Base-by-base conservation (phyloP, 2,113 vertebrate species). In the Phodopus roborovskii region DNA sequence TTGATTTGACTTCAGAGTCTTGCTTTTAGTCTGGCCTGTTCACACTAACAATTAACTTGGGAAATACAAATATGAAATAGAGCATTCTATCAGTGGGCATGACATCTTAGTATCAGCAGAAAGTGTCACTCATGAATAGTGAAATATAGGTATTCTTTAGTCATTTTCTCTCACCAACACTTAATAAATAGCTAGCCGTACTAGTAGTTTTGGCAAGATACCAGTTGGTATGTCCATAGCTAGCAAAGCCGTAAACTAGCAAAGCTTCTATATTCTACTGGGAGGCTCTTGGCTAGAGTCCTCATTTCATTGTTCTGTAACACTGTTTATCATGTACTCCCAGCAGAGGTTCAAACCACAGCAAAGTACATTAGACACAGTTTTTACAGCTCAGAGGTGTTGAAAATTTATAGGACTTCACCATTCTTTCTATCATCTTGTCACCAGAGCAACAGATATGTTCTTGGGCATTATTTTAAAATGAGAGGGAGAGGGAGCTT, bases 161-260 rank as follows among this genome's bases (percentile, higher is more conserved):
- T 42, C 66, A 73, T 95, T 96, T 92, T 90, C 74, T 95, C 84
- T 95, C 75, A 94, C 75, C 6, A 36, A 0, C 64, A 45, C 66
- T 90, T 96, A 90, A 96, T 88, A 92, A 95, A 95, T 66, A 79
- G 75, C 24, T 84, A 92, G 92, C n/a, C n/a, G 45, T 45, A 53
- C 71, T 88, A 45, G 39, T 73, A 90, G 85, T 82, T 95, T 1
- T 92, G 96, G 90, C 79, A 81, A 26, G 10, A 17, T 45, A 26
- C 70, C 11, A 30, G 79, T 74, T 84, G 75, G 88, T 75, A 90
- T 84, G 88, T 71, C 62, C 58, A 75, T 5, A 0, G n/a, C 50
- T 71, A 30, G 45, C 75, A 87, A n/a, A 94, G 84, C 28, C 60
- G 19, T 90, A 0, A 17, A 85, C 66, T 48, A 68, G 71, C n/a